phyloP scores from a whole-genome alignment of 2,888 invertebrate species.

The Fabriciana adippe region DNA sequence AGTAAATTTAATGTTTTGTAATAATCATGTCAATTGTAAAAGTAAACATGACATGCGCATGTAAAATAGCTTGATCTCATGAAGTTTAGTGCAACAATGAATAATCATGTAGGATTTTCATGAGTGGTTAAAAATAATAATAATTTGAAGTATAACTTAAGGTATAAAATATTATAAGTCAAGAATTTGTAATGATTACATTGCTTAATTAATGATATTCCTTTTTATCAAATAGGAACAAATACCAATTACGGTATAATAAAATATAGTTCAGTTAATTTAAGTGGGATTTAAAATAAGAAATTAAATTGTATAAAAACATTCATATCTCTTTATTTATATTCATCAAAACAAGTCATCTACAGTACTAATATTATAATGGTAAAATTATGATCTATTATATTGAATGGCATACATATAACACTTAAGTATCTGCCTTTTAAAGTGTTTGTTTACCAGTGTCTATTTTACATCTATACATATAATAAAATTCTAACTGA shows the following conservation, averaged over 20 bases:
- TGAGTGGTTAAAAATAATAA: background rate
- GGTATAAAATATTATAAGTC: background rate
- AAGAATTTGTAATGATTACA: background rate
- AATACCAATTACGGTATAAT: constrained; percentile 7
- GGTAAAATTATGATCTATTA: too few relatives aligned
- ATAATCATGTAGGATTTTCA: background rate
- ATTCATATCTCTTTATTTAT: constrained; percentile 4
- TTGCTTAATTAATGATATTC: background rate
- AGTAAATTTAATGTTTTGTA: constrained; percentile 49
- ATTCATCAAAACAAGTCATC: background rate
- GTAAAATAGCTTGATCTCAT: constrained; percentile 9
- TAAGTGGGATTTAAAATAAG: constrained; percentile 7
- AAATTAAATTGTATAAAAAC: constrained; percentile 4
- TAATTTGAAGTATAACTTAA: background rate
- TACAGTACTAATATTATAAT: background rate
- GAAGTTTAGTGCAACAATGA: background rate
- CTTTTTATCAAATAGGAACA: constrained; percentile 10
- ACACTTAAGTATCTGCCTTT: too few relatives aligned
- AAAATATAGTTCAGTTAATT: constrained; percentile 8
- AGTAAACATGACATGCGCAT: constrained; percentile 2
- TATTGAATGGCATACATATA: too few relatives aligned
- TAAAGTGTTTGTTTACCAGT: too few relatives aligned
- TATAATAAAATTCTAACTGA: too few relatives aligned
- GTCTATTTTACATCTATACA: too few relatives aligned
- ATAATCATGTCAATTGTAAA: constrained; percentile 17